These are phyloP conservation scores for Neoniphon sammara DNA, from an alignment of 2,797 vertebrate species.

Conservation along the genomic window DNA sequence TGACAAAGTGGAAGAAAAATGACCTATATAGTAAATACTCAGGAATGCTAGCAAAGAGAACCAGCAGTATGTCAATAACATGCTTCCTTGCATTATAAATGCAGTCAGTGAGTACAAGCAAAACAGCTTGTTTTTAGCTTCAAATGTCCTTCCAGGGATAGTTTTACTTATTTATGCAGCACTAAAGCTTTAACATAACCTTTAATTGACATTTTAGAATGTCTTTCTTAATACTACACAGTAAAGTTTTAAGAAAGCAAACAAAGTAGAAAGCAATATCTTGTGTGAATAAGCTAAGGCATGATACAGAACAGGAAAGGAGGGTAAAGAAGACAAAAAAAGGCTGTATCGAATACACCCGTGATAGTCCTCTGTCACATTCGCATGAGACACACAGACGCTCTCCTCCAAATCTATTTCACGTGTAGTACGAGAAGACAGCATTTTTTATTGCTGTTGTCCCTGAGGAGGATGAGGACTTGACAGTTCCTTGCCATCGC, in stretches of 20 bases:
- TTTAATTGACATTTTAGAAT: too few relatives aligned
- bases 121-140: too few relatives aligned
- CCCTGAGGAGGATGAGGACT: conserved; percentile 2
- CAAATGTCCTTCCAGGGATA: too few relatives aligned
- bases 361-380: background rate
- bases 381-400: too few relatives aligned
- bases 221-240: background rate
- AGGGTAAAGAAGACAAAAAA: background rate
- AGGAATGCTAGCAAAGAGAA: too few relatives aligned
- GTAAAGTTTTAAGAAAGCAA: background rate
- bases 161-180: too few relatives aligned
- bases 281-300: background rate
- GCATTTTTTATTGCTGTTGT: background rate
- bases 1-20: too few relatives aligned
- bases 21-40: too few relatives aligned
- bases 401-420: conserved; percentile 11
- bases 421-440: background rate
- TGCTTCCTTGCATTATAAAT: too few relatives aligned
- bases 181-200: too few relatives aligned
- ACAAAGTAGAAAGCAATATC: background rate
- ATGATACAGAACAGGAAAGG: background rate
- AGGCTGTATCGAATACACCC: background rate
- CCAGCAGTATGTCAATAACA: too few relatives aligned
- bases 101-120: too few relatives aligned
- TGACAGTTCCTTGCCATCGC: background rate